phyloP scores from a whole-genome alignment of 2,888 invertebrate genomes.

The Lithophane socia region DNA sequence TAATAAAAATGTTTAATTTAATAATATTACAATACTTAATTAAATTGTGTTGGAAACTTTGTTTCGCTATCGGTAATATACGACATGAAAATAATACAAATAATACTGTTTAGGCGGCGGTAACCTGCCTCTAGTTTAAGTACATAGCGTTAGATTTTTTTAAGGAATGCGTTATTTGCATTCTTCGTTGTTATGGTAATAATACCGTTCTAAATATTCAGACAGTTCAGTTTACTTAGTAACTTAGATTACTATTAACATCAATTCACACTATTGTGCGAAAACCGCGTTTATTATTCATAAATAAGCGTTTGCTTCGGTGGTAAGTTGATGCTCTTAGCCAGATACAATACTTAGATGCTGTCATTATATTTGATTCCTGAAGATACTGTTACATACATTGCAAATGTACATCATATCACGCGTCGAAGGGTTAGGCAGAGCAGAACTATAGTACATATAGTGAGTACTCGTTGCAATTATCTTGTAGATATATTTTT shows the following conservation, averaged over 20 bases:
- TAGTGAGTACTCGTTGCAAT: neutral
- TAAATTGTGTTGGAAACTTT: neutral
- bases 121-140: neutral
- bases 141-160: neutral
- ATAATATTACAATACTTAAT: neutral
- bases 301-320: neutral
- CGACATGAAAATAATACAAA: conserved; percentile 10
- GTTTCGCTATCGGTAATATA: too few species aligned
- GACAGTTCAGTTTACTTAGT: neutral
- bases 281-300: conserved; percentile 1
- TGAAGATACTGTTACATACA: neutral
- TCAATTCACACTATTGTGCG: conserved; percentile 30
- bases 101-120: neutral
- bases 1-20: too few species aligned
- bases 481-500: neutral
- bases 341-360: neutral
- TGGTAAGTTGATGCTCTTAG: conserved; percentile 16
- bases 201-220: conserved; percentile 31
- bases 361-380: neutral
- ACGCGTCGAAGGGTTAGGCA: neutral
- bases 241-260: neutral
- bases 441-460: too few species aligned
- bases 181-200: neutral
- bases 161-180: neutral
- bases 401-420: neutral